Evolutionary conservation across 2,888 invertebrate genomes (phyloP).

Genomic region (Dugesia japonica): DNA sequence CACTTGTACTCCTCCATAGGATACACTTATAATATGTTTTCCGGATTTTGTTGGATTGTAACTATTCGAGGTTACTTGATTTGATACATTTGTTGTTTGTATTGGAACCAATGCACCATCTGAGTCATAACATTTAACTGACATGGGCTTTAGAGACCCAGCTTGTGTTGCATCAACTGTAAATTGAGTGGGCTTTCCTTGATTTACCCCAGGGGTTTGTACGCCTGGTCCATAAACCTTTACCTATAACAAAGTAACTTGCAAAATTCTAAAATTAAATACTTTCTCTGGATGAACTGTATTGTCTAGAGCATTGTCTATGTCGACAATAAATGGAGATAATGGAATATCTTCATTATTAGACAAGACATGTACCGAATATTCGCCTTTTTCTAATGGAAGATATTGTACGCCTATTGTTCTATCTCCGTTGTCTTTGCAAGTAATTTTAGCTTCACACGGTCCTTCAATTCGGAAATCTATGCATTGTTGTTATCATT

Average conservation of each 20-base stretch:
- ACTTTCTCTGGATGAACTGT: background rate
- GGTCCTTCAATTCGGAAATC: conserved; percentile 27
- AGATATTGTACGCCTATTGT: conserved; percentile 23
- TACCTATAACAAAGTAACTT: conserved; percentile 22
- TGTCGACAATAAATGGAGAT: conserved; percentile 50
- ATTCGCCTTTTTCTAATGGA: conserved; percentile 17
- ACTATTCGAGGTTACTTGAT: conserved; percentile 45
- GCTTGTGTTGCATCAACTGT: conserved; percentile 58
- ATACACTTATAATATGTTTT: conserved; percentile 61
- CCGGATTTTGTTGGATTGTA: conserved; percentile 56
- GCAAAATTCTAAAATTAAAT: too few relatives aligned
- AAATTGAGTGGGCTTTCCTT: conserved; percentile 59
- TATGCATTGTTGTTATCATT: conserved; percentile 35
- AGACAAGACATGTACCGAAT: conserved; percentile 12
- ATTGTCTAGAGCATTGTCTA: background rate
- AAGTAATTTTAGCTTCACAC: conserved; percentile 21
- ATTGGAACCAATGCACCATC: conserved; percentile 23
- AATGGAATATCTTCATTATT: conserved; percentile 30
- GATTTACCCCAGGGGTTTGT: conserved; percentile 41
- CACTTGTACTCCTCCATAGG: conserved; percentile 64
- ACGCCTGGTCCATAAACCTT: conserved; percentile 46
- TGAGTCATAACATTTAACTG: conserved; percentile 26
- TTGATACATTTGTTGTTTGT: conserved; percentile 36
- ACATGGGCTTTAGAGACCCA: background rate
- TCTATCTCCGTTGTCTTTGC: conserved; percentile 30